These are phyloP conservation scores for Spatula versicolor DNA, from an alignment of 2,797 vertebrate genomes.

Conservation along the genomic window DNA sequence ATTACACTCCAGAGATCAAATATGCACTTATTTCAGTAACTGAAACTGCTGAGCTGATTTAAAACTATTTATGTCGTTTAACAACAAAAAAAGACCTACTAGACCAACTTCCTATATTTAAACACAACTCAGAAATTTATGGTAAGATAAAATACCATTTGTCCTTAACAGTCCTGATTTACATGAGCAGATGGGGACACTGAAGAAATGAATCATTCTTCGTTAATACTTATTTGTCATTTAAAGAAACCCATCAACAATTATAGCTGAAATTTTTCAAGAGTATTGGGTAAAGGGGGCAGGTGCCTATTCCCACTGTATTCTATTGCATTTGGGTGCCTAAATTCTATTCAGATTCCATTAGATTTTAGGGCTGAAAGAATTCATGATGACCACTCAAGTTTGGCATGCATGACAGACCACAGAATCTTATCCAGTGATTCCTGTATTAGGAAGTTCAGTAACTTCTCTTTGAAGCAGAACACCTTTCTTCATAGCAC, in stretches of 20 bases:
- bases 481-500: background rate
- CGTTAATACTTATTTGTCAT: background rate
- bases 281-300: background rate
- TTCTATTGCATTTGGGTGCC: background rate
- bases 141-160: background rate
- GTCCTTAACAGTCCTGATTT: background rate
- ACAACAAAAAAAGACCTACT: background rate
- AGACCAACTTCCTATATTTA: background rate
- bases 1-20: background rate
- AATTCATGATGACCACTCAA: background rate
- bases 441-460: background rate
- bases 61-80: background rate
- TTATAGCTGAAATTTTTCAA: background rate
- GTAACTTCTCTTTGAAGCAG: background rate
- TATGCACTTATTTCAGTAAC: background rate
- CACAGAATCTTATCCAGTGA: background rate
- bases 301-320: background rate
- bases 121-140: background rate
- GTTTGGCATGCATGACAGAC: background rate
- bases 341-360: background rate
- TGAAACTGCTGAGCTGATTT: background rate
- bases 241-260: background rate
- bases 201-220: background rate
- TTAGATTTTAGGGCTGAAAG: background rate
- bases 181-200: background rate